phyloP scores from a whole-genome alignment of 2,113 vertebrate genomes.

The Nothocercus nigrocapillus region DNA sequence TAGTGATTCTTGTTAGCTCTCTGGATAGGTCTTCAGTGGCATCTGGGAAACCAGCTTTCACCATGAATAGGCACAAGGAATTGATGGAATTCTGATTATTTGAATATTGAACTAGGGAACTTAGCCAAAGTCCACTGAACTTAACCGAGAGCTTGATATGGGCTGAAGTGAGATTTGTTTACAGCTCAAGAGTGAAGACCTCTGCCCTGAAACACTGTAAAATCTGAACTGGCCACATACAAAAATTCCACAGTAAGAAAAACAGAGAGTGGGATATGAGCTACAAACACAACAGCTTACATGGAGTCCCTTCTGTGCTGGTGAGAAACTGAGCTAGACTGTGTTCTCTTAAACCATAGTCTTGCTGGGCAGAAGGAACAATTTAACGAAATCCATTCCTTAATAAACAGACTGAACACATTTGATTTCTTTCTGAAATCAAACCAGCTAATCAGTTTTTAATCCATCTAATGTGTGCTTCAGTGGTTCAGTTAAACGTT shows the following conservation, averaged over 20 bases:
- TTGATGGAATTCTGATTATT: background rate
- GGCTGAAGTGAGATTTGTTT: background rate
- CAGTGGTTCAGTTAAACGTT: constrained; percentile 37
- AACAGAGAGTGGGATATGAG: background rate
- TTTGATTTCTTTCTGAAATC: background rate
- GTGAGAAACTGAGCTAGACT: background rate
- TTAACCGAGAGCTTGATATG: background rate
- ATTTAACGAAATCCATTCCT: background rate
- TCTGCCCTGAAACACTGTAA: background rate
- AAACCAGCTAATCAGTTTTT: background rate
- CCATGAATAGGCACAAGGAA: background rate
- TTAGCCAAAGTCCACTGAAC: background rate
- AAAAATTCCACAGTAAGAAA: background rate
- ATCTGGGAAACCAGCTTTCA: background rate
- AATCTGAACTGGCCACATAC: background rate
- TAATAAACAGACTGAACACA: background rate
- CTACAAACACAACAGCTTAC: background rate
- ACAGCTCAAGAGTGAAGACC: background rate
- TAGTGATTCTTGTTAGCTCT: background rate
- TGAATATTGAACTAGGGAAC: background rate
- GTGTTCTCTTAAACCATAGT: background rate
- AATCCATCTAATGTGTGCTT: constrained; percentile 4
- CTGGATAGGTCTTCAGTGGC: background rate
- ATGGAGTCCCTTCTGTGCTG: background rate
- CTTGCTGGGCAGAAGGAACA: background rate